Base-by-base conservation (phyloP, 1,140 invertebrate species). In the Micrasema minimum region DNA sequence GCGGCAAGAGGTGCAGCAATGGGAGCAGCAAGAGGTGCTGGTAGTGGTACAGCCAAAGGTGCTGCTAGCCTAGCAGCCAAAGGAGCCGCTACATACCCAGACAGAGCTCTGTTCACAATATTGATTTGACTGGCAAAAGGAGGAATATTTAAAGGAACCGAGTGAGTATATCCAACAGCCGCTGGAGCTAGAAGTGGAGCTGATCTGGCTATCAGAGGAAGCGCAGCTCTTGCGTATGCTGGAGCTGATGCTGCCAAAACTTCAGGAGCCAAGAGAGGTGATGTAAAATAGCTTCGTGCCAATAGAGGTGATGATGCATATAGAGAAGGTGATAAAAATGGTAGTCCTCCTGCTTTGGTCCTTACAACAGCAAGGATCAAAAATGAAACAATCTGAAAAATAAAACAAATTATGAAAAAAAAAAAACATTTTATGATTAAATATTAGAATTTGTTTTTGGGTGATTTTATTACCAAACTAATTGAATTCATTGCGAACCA, bases 41-140 rank as follows among this genome's bases (percentile, higher is more conserved):
- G 22, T 20, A 45, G 64, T 20, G 74, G 72, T 18, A 72, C 48
- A 20, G 77, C 74, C 23, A 69, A 62, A 6, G 64, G 50, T 11
- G 48, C 67, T n/a, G 31, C 23, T 55, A 51, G 55, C 2, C 9
- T 23, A 45, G 69, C 20, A 64, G 68, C 53, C 11, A 72, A 59
- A 51, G 71, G 48, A 59, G 78, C 78, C 37, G 81, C 79, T 2
- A 80, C 59, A 38, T 80, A 61, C 37, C 81, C 78, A 48, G 77
- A 80, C 0, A 86, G 66, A 23, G 80, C 81, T 75, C 79, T 83
- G 45, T 80, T 86, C 38, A 80, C 80, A 2, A 86, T 80, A 75
- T 81, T 87, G 37, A 87, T 76, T 78, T 87, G 84, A 6, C 83
- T 81, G 1, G 85, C 85, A 61, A 84, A 85, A 3, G 87, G 87